Percentiles rank a stretch among this genome's conserved stretches.
Conservation (phyloP, 2,888 invertebrate genomes). For the Limnephilus auricula region DNA sequence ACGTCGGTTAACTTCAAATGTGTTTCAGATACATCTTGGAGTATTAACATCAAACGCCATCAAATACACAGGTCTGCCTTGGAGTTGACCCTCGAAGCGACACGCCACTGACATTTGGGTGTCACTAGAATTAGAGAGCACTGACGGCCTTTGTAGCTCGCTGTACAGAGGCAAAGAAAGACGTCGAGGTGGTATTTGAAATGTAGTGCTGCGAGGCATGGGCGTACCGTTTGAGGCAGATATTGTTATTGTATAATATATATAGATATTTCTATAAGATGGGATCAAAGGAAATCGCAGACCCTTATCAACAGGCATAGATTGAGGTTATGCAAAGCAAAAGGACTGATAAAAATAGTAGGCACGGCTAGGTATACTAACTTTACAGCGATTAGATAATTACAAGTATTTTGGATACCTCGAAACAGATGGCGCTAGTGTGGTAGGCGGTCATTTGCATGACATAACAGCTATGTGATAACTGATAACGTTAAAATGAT, state of each 20-base stretch:
- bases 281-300: too few relatives aligned
- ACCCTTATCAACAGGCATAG: too few relatives aligned
- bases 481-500: too few relatives aligned
- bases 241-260: background rate
- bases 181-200: background rate
- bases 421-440: too few relatives aligned
- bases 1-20: background rate
- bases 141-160: background rate
- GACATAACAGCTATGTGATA: too few relatives aligned
- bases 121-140: background rate
- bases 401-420: too few relatives aligned
- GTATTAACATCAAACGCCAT: background rate
- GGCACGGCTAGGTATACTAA: too few relatives aligned
- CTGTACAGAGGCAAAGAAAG: background rate
- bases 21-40: background rate
- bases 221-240: background rate
- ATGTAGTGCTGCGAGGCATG: constrained; percentile 2
- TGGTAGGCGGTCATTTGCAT: too few relatives aligned
- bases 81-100: background rate
- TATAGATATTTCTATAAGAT: too few relatives aligned
- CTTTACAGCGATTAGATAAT: too few relatives aligned
- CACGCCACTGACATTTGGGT: background rate
- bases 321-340: too few relatives aligned
- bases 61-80: background rate
- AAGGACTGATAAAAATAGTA: too few relatives aligned